Evolutionary conservation across 2,797 vertebrate genomes (phyloP).

Genomic region (Discoglossus pictus): DNA sequence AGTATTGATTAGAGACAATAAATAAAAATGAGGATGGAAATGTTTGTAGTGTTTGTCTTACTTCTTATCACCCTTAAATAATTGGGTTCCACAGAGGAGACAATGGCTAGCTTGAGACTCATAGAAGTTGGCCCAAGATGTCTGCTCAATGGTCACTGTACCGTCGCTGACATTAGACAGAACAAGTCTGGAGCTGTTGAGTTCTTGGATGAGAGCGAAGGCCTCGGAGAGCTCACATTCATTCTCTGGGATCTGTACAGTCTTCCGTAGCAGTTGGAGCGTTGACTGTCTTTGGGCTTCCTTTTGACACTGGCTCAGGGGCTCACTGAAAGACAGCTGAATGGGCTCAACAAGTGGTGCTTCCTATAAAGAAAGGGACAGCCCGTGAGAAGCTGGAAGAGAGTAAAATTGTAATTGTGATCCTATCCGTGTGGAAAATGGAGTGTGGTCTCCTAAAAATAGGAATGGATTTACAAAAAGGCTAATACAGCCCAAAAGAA

Average conservation of each 20-base stretch:
- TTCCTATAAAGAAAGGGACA: constrained; percentile 62
- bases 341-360: constrained; percentile 56
- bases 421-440: no score
- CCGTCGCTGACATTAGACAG: constrained; percentile 78
- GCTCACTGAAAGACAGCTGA: constrained; percentile 73
- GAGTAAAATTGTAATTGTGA: not conserved
- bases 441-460: no score
- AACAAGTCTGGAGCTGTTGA: constrained; percentile 85
- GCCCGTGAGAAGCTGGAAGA: constrained; percentile 6
- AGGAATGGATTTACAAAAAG: no score
- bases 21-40: constrained; percentile 28
- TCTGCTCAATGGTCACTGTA: constrained; percentile 81
- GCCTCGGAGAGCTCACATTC: constrained; percentile 87
- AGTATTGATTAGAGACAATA: no score
- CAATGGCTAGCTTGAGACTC: constrained; percentile 87
- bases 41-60: constrained; percentile 68
- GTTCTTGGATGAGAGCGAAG: constrained; percentile 85
- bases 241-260: constrained; percentile 88
- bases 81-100: constrained; percentile 83
- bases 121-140: constrained; percentile 91
- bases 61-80: constrained; percentile 90
- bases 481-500: no score
- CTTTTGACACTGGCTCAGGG: constrained; percentile 78
- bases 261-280: constrained; percentile 83
- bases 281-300: constrained; percentile 91